These are phyloP conservation scores for Trachelipus rathkii DNA, from an alignment of 1,140 invertebrate species.

Conservation along the genomic window DNA sequence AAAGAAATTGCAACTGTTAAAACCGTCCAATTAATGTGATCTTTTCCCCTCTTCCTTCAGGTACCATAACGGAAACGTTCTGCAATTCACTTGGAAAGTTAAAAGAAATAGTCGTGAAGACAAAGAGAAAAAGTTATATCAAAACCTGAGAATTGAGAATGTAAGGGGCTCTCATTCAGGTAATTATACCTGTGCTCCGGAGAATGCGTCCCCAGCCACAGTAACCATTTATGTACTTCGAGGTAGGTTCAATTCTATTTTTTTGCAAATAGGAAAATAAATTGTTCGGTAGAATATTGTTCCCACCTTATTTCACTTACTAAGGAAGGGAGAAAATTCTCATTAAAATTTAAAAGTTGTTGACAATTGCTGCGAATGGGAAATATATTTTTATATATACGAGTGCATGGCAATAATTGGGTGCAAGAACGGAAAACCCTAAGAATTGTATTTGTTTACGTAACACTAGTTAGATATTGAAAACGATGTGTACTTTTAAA, in stretches of 20 bases:
- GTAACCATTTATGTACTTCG: conserved; percentile 42
- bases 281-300: too few relatives aligned
- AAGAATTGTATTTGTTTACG: too few relatives aligned
- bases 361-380: too few relatives aligned
- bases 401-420: too few relatives aligned
- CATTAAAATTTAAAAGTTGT: too few relatives aligned
- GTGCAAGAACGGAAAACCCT: too few relatives aligned
- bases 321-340: too few relatives aligned
- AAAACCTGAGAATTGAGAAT: conserved; percentile 30
- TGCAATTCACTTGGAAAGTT: not conserved
- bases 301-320: too few relatives aligned
- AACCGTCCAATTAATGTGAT: not conserved
- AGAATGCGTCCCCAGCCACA: conserved; percentile 38
- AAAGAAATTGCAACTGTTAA: not conserved
- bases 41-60: not conserved
- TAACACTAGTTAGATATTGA: too few relatives aligned
- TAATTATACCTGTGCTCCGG: conserved; percentile 44
- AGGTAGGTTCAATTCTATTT: conserved; percentile 21
- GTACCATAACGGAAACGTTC: not conserved
- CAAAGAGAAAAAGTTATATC: conserved; percentile 18
- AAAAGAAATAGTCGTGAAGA: conserved; percentile 4
- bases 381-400: too few relatives aligned
- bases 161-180: conserved; percentile 35
- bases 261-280: too few relatives aligned
- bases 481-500: too few relatives aligned